Evolutionary conservation across 2,797 vertebrate genomes (phyloP).

Genomic region (Emys orbicularis): DNA sequence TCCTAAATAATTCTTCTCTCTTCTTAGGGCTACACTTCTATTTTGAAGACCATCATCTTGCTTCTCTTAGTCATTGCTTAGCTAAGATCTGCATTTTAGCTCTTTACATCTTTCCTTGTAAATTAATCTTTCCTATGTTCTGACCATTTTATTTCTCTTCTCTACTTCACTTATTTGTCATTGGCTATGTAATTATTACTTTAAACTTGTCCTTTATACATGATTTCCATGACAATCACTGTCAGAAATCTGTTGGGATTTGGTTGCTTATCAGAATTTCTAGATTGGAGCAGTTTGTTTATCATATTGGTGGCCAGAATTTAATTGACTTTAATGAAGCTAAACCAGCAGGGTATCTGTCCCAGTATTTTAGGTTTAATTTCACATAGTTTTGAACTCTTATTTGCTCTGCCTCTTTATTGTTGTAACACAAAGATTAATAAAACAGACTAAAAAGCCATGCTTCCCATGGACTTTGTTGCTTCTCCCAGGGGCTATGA

Average conservation of each 20-base stretch:
- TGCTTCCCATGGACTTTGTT: conserved; percentile 10
- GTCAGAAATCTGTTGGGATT: not conserved
- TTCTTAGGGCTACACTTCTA: not conserved
- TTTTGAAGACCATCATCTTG: not conserved
- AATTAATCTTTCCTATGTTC: not conserved
- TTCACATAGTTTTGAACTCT: not conserved
- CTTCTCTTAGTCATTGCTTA: not conserved
- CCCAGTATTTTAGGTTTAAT: not conserved
- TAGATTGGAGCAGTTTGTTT: not conserved
- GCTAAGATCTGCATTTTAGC: not conserved
- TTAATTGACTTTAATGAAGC: not conserved
- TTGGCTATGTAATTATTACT: not conserved
- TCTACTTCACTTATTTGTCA: not conserved
- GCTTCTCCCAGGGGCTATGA: conserved; percentile 85
- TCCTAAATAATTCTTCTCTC: not conserved
- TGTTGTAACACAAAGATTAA: not conserved
- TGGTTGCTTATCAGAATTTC: not conserved
- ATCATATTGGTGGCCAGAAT: not conserved
- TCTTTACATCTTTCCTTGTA: not conserved
- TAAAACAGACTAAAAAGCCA: not conserved
- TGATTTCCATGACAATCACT: not conserved
- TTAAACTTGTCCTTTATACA: not conserved
- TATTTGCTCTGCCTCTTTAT: not conserved
- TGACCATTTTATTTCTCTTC: not conserved
- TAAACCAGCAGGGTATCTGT: not conserved